Base-by-base conservation (phyloP, 2,113 vertebrate genomes). In the Nansenia antarctica region DNA sequence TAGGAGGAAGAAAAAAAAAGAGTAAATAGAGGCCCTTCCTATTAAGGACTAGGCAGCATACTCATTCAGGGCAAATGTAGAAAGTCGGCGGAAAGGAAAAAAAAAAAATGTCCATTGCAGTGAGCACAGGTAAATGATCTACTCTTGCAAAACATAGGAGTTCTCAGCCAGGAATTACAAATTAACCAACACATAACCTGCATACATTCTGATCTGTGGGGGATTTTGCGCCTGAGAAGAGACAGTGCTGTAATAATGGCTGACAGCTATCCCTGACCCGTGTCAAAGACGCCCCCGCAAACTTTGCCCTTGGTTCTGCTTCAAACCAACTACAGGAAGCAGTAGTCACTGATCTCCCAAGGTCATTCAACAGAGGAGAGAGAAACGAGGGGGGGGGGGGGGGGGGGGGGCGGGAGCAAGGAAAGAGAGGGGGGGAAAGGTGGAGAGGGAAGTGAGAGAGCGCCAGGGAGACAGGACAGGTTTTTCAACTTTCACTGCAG, bases 231-330 rank as follows among this genome's bases (percentile, higher is more conserved):
- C 9, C 39, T 57, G 63, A 62, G 35, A 78, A 57, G 8, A 63
- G 67, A n/a, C n/a, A n/a, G n/a, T n/a, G n/a, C n/a, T n/a, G n/a
- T 65, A 57, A 59, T 61, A 47, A 68, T 55, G 31, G 65, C 30
- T 5, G 35, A 71, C 26, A 24, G 65, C 66, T 62, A 29, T 1
- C 7, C 52, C 31, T 77, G 65, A 84, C 63, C 72, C 42, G 34
- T n/a, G 18, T 64, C 15, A 59, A 55, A 73, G 67, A 78, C 72
- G 78, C 74, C 70, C 72, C 53, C 34, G 89, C 85, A 94, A 97
- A 96, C 93, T 96, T 95, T 95, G 94, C 92, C 95, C 95, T 96
- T 95, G 92, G 85, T 88, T 90, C 89, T 70, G 78, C 81, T 85
- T 89, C 73, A 55, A 80, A 80, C 81, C 69, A 91, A 93, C 92